Conservation (phyloP, 2,113 vertebrate species). For the Paralichthys olivaceus region DNA sequence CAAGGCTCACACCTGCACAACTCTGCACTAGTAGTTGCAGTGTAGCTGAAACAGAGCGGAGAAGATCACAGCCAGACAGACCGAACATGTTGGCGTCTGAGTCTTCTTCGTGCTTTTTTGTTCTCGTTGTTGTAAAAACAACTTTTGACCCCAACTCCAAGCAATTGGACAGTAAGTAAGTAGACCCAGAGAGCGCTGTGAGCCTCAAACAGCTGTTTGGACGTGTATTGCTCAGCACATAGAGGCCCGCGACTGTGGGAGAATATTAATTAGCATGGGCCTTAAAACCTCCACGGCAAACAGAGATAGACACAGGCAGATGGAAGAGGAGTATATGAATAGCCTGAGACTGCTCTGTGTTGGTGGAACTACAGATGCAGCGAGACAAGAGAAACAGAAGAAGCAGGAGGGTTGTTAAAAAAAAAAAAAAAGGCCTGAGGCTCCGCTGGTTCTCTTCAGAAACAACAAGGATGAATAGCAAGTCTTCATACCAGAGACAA, state of each 20-base stretch:
- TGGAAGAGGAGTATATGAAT: conserved; percentile 1
- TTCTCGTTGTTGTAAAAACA: not conserved
- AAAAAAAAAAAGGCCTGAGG: conserved; percentile 34
- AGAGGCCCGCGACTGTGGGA: conserved; percentile 10
- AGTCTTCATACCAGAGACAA: conserved; percentile 36
- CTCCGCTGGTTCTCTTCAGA: conserved; percentile 29
- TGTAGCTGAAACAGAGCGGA: not conserved
- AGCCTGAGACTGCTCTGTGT: conserved; percentile 6
- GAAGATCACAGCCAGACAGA: not conserved
- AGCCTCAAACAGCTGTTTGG: not conserved
- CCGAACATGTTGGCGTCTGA: not conserved
- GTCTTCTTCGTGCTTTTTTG: not conserved
- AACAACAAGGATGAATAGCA: conserved; percentile 24
- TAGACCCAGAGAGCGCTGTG: not conserved
- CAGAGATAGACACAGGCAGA: conserved; percentile 19
- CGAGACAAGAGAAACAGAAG: not conserved
- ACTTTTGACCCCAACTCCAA: not conserved
- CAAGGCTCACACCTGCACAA: not conserved
- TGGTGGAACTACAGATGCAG: conserved; percentile 4
- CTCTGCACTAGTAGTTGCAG: not conserved
- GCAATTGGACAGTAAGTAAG: not conserved
- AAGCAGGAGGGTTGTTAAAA: conserved; percentile 19
- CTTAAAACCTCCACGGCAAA: conserved; percentile 11
- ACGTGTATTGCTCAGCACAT: not conserved
- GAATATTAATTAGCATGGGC: conserved; percentile 37